phyloP scores from a whole-genome alignment of 2,113 vertebrate genomes.

The Passer domesticus region DNA sequence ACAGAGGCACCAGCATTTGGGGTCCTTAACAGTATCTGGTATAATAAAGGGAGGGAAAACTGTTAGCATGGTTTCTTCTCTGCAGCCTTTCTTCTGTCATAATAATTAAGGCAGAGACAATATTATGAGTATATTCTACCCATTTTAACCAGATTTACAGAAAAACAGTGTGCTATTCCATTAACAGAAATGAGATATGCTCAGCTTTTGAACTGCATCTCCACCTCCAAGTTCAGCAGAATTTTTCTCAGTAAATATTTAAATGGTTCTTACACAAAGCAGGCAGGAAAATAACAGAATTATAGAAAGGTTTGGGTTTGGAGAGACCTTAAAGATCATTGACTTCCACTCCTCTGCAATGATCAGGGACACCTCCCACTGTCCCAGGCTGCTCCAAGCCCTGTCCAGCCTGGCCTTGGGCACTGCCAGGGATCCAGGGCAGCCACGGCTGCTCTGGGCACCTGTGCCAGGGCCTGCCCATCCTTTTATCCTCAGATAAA shows the following conservation, averaged over 20 bases:
- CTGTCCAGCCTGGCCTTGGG: rapidly evolving
- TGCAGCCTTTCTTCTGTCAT: background rate
- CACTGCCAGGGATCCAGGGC: background rate
- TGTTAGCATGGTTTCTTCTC: background rate
- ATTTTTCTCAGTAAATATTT: background rate
- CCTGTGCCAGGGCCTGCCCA: background rate
- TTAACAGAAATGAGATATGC: background rate
- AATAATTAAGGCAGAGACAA: background rate
- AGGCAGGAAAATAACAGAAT: rapidly evolving
- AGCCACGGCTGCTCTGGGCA: background rate
- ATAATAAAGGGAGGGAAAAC: background rate
- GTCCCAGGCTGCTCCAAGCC: background rate
- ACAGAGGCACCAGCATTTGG: background rate
- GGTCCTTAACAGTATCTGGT: background rate
- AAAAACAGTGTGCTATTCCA: background rate
- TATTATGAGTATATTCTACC: background rate
- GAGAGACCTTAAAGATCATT: background rate
- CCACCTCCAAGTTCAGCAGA: background rate
- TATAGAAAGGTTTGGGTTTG: background rate
- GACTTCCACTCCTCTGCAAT: rapidly evolving
- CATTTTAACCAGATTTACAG: background rate
- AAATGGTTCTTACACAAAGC: background rate
- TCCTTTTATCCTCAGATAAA: background rate
- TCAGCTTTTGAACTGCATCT: background rate
- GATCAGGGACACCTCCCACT: background rate